Evolutionary conservation across 2,888 invertebrate species (phyloP), one percentile per base, ranked within the genome.

Genomic region (Aplocera efformata): DNA sequence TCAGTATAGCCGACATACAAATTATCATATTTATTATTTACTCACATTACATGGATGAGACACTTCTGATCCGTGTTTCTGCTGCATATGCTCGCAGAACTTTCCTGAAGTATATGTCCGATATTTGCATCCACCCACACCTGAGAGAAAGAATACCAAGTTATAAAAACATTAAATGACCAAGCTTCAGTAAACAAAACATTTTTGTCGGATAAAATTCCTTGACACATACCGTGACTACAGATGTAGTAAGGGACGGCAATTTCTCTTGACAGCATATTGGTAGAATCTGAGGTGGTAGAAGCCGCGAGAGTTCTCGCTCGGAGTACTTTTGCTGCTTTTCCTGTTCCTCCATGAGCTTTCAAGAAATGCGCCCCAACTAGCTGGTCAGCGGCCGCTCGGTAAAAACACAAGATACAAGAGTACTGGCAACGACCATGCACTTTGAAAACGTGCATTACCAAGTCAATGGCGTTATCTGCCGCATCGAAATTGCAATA

Each of bases 391-490:
- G 89, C 79, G 0, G 89, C 75, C 0, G 92, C 91, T 32, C 94
- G 81, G 67, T 94, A 94, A 58, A 94, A 91, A 61, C 94, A 94
- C 51, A 90, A 85, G 2, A 77, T 79, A 58, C 94, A 94, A 20
- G 91, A 90, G 57, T 77, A 93, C 17, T 84, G 79, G 57, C 93
- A 92, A 36, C 83, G 75, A 0, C 88, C 89, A 58, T 94, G 94
- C 22, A 81, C 81, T 13, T 89, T 86, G 32, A 91, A 88, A 7
- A 93, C 88, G 63, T 94, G 94, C 34, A 79, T 72, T 26, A 89
- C 82, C 53, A 92, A 66, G 23, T 84, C 60, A 40, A 77, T 73
- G 42, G 79, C 63, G 60, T 81, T 56, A 25, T 67, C 59, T 1
- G 60, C 53, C 3, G 81, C 69, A 13, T 83, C 73, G 34, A 78